Conservation (phyloP, 2,113 vertebrate species). For the Phyllostomus hastatus region DNA sequence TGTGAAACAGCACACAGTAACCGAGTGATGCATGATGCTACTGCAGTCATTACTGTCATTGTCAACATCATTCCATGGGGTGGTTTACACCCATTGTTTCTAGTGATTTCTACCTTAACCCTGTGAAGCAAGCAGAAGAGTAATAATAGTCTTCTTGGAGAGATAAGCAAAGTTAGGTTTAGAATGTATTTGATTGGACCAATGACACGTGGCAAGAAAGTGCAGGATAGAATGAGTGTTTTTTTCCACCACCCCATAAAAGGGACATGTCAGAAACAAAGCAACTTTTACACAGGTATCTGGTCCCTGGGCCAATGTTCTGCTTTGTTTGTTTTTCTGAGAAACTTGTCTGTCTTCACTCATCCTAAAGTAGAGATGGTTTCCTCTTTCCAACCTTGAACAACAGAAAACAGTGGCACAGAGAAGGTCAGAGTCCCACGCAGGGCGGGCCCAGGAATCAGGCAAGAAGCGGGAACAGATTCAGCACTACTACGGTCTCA, state of each 20-base stretch:
- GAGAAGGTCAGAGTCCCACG: neutral
- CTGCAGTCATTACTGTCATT: neutral
- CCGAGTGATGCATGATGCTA: neutral
- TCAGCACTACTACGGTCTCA: neutral
- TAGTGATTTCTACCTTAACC: slow-evolving; percentile 11
- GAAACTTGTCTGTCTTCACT: neutral
- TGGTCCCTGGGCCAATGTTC: neutral
- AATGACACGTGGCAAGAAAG: neutral
- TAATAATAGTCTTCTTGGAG: neutral
- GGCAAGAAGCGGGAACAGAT: neutral
- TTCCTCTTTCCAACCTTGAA: neutral
- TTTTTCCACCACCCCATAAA: neutral
- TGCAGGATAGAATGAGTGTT: neutral
- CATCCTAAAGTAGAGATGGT: neutral
- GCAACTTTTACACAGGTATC: neutral
- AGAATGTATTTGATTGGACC: neutral
- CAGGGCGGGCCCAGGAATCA: neutral
- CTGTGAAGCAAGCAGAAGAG: neutral
- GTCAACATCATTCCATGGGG: neutral
- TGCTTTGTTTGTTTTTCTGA: neutral
- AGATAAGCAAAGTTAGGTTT: neutral
- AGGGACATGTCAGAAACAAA: neutral
- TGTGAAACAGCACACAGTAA: neutral
- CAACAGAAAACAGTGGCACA: neutral
- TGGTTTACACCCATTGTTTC: neutral